Evolutionary conservation across 1,140 invertebrate species (phyloP), one percentile per base, ranked within the genome.

Genomic region (Neomicropteryx cornuta): DNA sequence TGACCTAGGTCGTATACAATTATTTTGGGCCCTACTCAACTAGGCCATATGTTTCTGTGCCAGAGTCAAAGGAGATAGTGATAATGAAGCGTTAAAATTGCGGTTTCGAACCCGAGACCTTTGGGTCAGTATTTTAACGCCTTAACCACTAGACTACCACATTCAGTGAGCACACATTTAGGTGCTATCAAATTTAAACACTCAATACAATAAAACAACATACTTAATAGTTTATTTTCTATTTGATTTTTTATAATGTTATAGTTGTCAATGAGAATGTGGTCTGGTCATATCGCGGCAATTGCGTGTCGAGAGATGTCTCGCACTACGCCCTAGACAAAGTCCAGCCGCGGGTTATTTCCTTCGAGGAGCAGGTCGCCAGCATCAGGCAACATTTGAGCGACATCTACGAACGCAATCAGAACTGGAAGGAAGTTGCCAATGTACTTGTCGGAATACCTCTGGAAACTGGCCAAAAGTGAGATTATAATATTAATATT

Each of bases 331-430:
- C 87, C 18, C 68, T 98, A 35, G 92, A 97, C 49, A 94, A 92
- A 64, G 87, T 97, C 24, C 91, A 97, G 62, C 91, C 94, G 3
- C 70, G 94, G 47, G 93, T 96, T 1, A 97, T 97, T 44, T 97
- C 94, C 6, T 97, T 97, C 71, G 94, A 97, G 66, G 95, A 96
- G 62, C 93, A 97, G 75, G 91, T 95, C 29, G 89, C 91, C 13
- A 86, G 82, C 56, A 95, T 97, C 45, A 75, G 94, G 46, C 92
- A 97, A 66, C 90, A 97, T 63, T 75, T 98, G 47, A 88, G 92
- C 32, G 79, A 87, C 50, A 96, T 98, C 48, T 97, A 96, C 71
- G 94, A 97, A 67, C 72, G 86, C 38, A 88, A 95, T 68, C 81
- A 89, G 49, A 81, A 82, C 46, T 98, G 92, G 92, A 78, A 82